Percentiles rank a stretch among this genome's conserved stretches.
phyloP scores from a whole-genome alignment of 2,113 vertebrate species.

The Scomber japonicus region DNA sequence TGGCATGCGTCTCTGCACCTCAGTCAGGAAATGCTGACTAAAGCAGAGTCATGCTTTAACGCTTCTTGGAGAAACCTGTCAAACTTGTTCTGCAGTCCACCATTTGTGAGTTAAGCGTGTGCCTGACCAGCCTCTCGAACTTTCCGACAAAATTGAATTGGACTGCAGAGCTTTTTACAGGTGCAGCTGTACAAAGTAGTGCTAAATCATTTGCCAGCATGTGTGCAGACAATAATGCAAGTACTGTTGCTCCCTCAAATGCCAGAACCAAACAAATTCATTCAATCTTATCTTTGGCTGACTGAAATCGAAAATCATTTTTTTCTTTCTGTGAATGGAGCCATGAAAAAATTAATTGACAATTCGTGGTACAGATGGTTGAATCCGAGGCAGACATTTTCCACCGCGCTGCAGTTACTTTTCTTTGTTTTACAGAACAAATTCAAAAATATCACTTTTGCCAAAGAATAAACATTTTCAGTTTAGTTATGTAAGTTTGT shows the following conservation, averaged over 20 bases:
- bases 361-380: slow-evolving; percentile 20
- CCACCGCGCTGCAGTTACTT: not conserved
- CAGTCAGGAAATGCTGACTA: slow-evolving; percentile 36
- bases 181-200: not conserved
- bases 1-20: slow-evolving; percentile 1
- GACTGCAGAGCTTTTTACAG: not conserved
- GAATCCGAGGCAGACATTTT: slow-evolving; percentile 6
- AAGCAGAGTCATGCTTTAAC: slow-evolving; percentile 30
- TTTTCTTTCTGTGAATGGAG: slow-evolving; percentile 32
- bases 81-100: slow-evolving; percentile 13
- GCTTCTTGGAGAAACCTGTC: slow-evolving; percentile 16
- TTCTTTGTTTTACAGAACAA: slow-evolving; percentile 35
- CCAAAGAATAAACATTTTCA: slow-evolving; percentile 34
- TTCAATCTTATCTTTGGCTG: slow-evolving; percentile 7
- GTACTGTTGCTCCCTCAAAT: not conserved
- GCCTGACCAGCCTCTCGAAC: slow-evolving; percentile 11
- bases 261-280: slow-evolving; percentile 5
- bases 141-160: not conserved
- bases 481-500: slow-evolving; percentile 30
- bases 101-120: not conserved
- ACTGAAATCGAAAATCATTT: slow-evolving; percentile 30
- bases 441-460: slow-evolving; percentile 5
- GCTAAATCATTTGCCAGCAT: not conserved
- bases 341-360: slow-evolving; percentile 31
- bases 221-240: not conserved